A percentile compares a stretch with the other conserved stretches of the same genome.
These are phyloP conservation scores for Stenichneumon culpator DNA, from an alignment of 2,888 invertebrate genomes.

Conservation along the genomic window DNA sequence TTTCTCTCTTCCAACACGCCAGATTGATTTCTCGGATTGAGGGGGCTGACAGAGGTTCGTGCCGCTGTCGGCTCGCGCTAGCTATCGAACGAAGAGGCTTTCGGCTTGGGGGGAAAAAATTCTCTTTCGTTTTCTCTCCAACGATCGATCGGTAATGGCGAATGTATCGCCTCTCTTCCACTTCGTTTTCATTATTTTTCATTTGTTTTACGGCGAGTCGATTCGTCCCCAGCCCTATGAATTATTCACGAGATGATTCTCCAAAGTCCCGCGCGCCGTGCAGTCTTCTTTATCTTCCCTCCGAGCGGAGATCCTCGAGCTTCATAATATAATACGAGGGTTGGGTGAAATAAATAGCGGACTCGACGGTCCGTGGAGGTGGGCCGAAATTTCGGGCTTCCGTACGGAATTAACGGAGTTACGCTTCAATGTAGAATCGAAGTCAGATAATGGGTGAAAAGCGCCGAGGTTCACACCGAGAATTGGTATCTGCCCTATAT, in stretches of 20 bases:
- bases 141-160: conserved; percentile 71
- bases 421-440: not conserved
- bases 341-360: conserved; percentile 33
- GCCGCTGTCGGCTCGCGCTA: conserved; percentile 22
- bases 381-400: not conserved
- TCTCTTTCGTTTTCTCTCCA: conserved; percentile 24
- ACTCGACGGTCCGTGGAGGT: not conserved
- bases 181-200: conserved; percentile 81
- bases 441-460: not conserved
- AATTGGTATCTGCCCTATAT: not conserved
- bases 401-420: not conserved
- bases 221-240: conserved; percentile 68
- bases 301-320: conserved; percentile 31
- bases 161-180: conserved; percentile 77
- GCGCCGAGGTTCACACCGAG: not conserved
- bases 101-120: conserved; percentile 46
- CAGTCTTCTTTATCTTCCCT: conserved; percentile 66
- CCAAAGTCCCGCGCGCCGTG: conserved; percentile 46
- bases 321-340: conserved; percentile 77
- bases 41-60: conserved; percentile 63
- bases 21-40: conserved; percentile 70
- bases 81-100: conserved; percentile 51
- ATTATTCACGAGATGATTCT: conserved; percentile 74
- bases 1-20: conserved; percentile 55
- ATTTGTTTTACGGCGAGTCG: conserved; percentile 76